Percentiles rank a stretch among this genome's conserved stretches.
phyloP scores from a whole-genome alignment of 2,797 vertebrate genomes.

The Clangula hyemalis region DNA sequence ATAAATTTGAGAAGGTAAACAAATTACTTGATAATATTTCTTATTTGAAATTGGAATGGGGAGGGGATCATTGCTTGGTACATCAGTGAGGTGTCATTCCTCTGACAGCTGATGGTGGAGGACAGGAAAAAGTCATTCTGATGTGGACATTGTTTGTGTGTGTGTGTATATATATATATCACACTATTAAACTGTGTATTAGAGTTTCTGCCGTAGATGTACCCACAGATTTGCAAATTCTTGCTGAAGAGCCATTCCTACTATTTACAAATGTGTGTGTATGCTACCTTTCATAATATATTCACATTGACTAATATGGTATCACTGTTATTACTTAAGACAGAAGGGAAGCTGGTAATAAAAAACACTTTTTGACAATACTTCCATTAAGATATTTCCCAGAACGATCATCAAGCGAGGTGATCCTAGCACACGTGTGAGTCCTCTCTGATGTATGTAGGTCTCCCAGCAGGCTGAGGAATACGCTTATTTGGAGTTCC shows the following conservation, averaged over 20 bases:
- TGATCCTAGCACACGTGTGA: background rate
- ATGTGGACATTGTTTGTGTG: background rate
- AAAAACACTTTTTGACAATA: background rate
- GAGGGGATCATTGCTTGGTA: background rate
- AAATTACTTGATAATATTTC: slow-evolving; percentile 31
- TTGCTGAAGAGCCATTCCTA: background rate
- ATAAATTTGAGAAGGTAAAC: slow-evolving; percentile 58
- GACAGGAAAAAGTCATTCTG: background rate
- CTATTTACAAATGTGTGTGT: background rate
- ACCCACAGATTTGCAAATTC: background rate
- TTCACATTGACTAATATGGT: background rate
- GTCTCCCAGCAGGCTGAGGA: background rate
- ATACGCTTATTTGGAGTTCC: background rate
- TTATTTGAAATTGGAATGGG: background rate
- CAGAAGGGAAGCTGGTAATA: background rate
- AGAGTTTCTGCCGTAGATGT: background rate
- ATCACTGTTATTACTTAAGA: background rate
- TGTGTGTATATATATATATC: background rate
- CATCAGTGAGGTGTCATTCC: background rate
- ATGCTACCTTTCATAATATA: background rate
- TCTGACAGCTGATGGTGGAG: background rate
- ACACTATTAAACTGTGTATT: background rate
- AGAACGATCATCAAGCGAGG: background rate
- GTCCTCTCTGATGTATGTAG: background rate
- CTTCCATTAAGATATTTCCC: background rate